Evolutionary conservation across 1,140 invertebrate species (phyloP), one percentile per base, ranked within the genome.

Genomic region (Achatina immaculata): DNA sequence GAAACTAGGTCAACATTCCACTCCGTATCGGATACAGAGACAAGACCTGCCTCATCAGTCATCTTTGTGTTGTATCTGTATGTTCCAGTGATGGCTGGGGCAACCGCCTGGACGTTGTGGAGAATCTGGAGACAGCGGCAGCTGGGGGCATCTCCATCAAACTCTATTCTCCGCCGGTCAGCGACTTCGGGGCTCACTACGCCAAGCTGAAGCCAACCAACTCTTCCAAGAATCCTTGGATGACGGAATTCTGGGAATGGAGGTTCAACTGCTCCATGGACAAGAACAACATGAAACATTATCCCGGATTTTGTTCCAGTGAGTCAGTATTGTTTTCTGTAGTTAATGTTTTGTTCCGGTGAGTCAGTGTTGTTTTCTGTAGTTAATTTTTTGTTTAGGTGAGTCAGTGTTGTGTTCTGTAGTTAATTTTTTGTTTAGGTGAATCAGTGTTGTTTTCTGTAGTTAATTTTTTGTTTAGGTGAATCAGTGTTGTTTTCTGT

Each of bases 31-130:
- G n/a, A n/a, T n/a, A n/a, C n/a, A n/a, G n/a, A n/a, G n/a, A n/a
- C n/a, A n/a, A n/a, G n/a, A n/a, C n/a, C n/a, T n/a, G n/a, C n/a
- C n/a, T n/a, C n/a, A n/a, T n/a, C n/a, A n/a, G n/a, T n/a, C n/a
- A n/a, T n/a, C n/a, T n/a, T n/a, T n/a, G n/a, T n/a, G n/a, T n/a
- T n/a, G n/a, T n/a, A n/a, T n/a, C n/a, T n/a, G n/a, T n/a, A n/a
- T n/a, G n/a, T n/a, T 42, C 11, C 40, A 95, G 95, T 89, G 95
- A 95, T 85, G 95, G 95, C 55, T 95, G 95, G 95, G 94, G 94
- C 0, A 94, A 95, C 85, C 91, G 95, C 69, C 91, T 92, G n/a
- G 95, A 96, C 85, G 95, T 96, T n/a, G 94, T 95, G 0, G 90
- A 93, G 81, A 93, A 92, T 28, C 91, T 94, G 68, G 94, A 96